phyloP scores from a whole-genome alignment of 2,888 invertebrate species.

The Tupiocoris notatus region DNA sequence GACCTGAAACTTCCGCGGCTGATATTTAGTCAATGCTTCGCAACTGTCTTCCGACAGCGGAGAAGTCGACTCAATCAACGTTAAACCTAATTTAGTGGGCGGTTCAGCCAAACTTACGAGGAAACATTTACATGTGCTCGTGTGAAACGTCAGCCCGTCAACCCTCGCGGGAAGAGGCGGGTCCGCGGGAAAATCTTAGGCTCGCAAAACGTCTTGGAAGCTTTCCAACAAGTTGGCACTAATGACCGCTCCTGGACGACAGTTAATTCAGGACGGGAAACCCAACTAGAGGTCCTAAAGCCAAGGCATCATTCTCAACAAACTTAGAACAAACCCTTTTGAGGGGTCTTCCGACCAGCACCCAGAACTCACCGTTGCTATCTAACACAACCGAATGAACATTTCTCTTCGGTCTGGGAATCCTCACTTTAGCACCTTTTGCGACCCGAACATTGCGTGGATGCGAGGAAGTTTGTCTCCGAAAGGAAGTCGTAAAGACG shows the following conservation, averaged over 20 bases:
- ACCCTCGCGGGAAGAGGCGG: constrained; percentile 5
- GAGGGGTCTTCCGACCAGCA: background rate
- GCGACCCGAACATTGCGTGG: background rate
- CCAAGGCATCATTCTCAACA: constrained; percentile 35
- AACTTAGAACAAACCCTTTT: constrained; percentile 31
- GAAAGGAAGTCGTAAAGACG: background rate
- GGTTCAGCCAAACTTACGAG: constrained; percentile 24
- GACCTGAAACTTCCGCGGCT: background rate
- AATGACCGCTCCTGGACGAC: constrained; percentile 37
- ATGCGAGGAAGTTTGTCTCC: background rate
- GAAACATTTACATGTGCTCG: constrained; percentile 29
- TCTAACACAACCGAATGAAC: constrained; percentile 21
- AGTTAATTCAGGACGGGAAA: constrained; percentile 32
- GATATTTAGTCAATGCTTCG: background rate
- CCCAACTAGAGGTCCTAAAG: constrained; percentile 33
- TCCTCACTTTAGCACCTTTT: constrained; percentile 34
- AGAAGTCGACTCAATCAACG: constrained; percentile 34
- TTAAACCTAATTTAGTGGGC: constrained; percentile 36
- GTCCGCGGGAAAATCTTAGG: constrained; percentile 12
- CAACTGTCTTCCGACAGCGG: background rate
- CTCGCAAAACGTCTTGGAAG: constrained; percentile 25
- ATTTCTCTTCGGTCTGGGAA: constrained; percentile 28
- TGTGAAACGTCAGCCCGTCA: constrained; percentile 24
- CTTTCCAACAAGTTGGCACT: constrained; percentile 37
- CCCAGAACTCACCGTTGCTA: background rate